Evolutionary conservation across 2,888 invertebrate genomes (phyloP), one percentile per base, ranked within the genome.

Genomic region (Tineola bisselliella): DNA sequence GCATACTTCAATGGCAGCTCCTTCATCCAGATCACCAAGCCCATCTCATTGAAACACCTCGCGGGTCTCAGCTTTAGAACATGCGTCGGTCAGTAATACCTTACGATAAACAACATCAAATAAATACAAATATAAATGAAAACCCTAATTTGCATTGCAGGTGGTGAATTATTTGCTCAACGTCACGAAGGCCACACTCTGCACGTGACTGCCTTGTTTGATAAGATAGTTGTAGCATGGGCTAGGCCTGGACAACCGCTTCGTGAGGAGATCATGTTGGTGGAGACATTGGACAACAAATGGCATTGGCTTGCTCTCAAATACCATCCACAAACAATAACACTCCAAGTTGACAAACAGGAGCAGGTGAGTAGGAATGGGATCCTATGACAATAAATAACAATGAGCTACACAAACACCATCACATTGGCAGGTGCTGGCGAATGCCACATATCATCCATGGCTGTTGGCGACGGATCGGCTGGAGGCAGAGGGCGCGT

Each of bases 1-100:
- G 94, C 93, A 56, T 95, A 93, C 79, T 94, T 95, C 82, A 94
- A 95, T 82, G 93, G 93, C 67, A 91, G 92, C 69, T 90, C 94
- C 17, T 93, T 92, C 76, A 88, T 94, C 66, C 89, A 92, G 72
- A 88, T 95, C 66, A 81, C 89, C 65, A 90, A 91, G 63, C 92
- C 93, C 62, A 89, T 94, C 74, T 92, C 93, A 62, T 90, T 94
- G 69, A 92, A 92, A 77, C 90, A 92, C 73, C 93, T 94, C 70
- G 93, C 93, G 64, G 94, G 94, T 25, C 89, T 95, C 68, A 94
- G 93, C 80, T 94, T 94, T 79, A 88, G 93, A 68, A 93, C 93
- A 6, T 95, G 95, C 79, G 90, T 90, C 66, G 93, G 93, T 93
- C 73, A 79, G 83, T 77, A 44, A 44, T 44, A 25, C n/a, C n/a